Evolutionary conservation across 2,888 invertebrate species (phyloP).

Genomic region (Drosophila dives): DNA sequence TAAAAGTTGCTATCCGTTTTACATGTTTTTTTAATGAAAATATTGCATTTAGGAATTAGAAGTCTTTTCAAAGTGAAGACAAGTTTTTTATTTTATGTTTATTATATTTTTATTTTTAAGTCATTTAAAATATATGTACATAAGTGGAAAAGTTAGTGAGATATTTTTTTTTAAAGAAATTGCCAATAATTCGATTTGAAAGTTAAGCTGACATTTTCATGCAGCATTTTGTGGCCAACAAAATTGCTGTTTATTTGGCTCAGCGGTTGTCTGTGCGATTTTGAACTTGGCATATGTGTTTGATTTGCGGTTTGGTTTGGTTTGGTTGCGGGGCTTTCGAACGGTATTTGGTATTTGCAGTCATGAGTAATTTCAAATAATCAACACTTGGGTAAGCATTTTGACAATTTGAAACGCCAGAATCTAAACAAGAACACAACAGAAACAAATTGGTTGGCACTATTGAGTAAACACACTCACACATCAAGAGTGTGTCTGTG

Average conservation of each 20-base stretch:
- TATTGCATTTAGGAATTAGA: neutral
- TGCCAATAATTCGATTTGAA: neutral
- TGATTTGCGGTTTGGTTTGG: constrained; percentile 44
- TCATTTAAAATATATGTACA: neutral
- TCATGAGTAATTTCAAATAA: constrained; percentile 49
- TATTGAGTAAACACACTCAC: constrained; percentile 55
- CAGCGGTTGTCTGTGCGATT: constrained; percentile 31
- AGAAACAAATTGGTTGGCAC: constrained; percentile 20
- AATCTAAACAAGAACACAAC: constrained; percentile 59
- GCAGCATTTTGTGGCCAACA: neutral
- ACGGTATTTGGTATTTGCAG: constrained; percentile 38
- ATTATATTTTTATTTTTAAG: neutral
- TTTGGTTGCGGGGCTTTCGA: constrained; percentile 20
- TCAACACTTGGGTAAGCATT: constrained; percentile 59
- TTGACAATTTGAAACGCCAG: constrained; percentile 58
- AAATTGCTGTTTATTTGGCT: neutral
- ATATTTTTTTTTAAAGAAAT: neutral
- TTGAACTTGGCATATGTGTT: constrained; percentile 66
- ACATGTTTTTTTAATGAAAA: neutral
- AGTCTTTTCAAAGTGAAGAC: neutral
- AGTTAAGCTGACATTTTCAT: neutral
- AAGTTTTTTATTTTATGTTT: neutral
- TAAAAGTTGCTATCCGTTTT: neutral
- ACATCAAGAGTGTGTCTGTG: neutral
- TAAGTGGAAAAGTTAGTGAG: neutral